Evolutionary conservation across 2,888 invertebrate genomes (phyloP), one percentile per base, ranked within the genome.

Genomic region (Eueremaeus valkanovi): DNA sequence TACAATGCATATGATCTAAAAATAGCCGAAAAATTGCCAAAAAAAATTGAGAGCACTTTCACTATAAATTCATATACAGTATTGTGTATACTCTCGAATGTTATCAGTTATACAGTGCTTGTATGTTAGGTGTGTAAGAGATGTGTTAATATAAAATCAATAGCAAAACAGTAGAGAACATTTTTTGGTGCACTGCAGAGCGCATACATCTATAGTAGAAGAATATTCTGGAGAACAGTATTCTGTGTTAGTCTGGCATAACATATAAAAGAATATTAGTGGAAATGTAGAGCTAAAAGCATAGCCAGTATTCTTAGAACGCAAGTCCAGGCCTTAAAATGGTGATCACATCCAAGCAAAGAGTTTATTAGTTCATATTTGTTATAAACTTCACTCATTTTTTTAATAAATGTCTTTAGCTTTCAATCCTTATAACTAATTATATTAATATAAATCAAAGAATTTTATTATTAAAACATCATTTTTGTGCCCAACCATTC

Each of bases 61-160:
- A 11, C 5, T 36, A 36, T 36, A 55, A 55, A 55, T 55, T 55
- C 55, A 55, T 55, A 55, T 27, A 55, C 27, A 24, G 6, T n/a
- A 24, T 55, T 27, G 5, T 24, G 27, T 27, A 55, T n/a, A 24
- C 24, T 55, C 24, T 55, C 5, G 27, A 24, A 27, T 24, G 24
- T 11, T 55, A 27, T 55, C 24, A 27, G 27, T 24, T 55, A 55
- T 24, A 24, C 27, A 55, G 21, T 21, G 51, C 21, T 51, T n/a
- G 0, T 55, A 24, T 55, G 27, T 5, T 5, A 55, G 55, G 33
- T 33, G 63, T 63, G 63, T 63, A 16, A 13, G 27, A 55, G 55
- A 63, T 33, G 63, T 63, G 63, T 63, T 63, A 63, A 63, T 63
- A 63, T 63, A 63, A 63, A 63, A 63, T 63, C 63, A 63, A 63